phyloP scores from a whole-genome alignment of 2,113 vertebrate genomes.

The Phyllostomus hastatus region DNA sequence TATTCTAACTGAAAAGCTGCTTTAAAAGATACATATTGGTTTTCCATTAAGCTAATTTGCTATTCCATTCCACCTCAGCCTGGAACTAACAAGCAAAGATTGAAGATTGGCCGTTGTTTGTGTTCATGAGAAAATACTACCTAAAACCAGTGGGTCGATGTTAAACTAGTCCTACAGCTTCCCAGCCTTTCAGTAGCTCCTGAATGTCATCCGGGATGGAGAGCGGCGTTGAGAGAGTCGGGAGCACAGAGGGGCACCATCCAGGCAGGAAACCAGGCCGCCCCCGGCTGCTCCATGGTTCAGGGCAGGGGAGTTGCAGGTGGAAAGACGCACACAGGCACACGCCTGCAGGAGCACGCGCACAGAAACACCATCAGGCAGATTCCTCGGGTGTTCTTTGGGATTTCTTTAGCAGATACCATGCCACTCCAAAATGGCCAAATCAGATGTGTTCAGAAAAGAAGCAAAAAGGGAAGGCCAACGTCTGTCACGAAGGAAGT shows the following conservation, averaged over 20 bases:
- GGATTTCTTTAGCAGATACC: background rate
- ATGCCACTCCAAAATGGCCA: background rate
- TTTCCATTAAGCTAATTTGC: slow-evolving; percentile 32
- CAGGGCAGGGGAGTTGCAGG: background rate
- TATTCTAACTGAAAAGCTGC: slow-evolving; percentile 2
- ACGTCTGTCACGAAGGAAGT: background rate
- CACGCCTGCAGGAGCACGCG: background rate
- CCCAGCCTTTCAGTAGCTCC: background rate
- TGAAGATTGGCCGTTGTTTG: background rate
- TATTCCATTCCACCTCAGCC: background rate
- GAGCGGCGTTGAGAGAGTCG: background rate
- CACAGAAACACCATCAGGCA: background rate
- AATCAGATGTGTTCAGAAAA: background rate
- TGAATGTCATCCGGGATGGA: slow-evolving; percentile 11
- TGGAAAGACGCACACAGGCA: background rate
- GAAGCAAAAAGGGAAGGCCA: background rate
- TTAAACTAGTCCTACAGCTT: background rate
- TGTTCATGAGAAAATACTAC: slow-evolving; percentile 12
- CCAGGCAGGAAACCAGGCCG: background rate
- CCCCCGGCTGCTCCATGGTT: background rate
- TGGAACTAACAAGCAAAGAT: slow-evolving; percentile 18
- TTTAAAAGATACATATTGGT: background rate
- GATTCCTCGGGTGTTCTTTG: background rate
- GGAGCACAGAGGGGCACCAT: background rate
- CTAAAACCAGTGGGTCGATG: background rate